A percentile compares a stretch with the other conserved stretches of the same genome.
Conservation (phyloP, 2,113 vertebrate genomes). For the Chloropsis cyanopogon region DNA sequence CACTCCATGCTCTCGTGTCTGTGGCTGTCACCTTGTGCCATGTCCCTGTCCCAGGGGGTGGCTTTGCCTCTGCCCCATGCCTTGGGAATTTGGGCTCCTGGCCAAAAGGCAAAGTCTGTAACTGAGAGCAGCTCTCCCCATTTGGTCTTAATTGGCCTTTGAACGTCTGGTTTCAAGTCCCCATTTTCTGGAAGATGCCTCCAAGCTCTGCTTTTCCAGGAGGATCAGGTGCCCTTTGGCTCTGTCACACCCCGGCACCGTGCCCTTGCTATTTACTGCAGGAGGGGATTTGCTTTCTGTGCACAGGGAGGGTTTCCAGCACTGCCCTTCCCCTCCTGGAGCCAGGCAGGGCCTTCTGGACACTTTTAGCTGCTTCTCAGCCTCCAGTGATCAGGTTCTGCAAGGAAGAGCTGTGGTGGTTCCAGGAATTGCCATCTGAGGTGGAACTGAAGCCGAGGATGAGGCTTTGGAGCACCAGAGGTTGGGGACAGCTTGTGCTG, state of each 20-base stretch:
- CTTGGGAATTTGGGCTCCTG: not conserved
- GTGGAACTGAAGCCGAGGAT: not conserved
- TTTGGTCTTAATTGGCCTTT: conserved; percentile 14
- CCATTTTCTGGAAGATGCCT: conserved; percentile 16
- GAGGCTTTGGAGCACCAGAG: not conserved
- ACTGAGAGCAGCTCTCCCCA: not conserved
- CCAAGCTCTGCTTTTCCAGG: not conserved
- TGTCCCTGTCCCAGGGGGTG: not conserved
- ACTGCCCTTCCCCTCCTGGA: not conserved
- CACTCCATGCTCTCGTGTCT: accelerated
- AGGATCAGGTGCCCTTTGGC: conserved; percentile 41
- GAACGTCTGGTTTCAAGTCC: conserved; percentile 1
- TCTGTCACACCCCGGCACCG: not conserved
- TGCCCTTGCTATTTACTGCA: conserved; percentile 46
- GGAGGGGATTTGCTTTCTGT: not conserved
- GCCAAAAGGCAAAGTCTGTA: conserved; percentile 19
- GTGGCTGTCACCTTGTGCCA: not conserved
- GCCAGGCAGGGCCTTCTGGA: not conserved
- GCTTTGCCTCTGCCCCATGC: not conserved
- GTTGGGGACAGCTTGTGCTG: not conserved
- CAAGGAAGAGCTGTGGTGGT: not conserved
- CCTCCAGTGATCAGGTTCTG: not conserved
- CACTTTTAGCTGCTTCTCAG: not conserved
- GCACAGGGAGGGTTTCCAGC: not conserved
- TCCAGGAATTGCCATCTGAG: conserved; percentile 27